Conservation (phyloP, 2,113 vertebrate genomes). For the Bubalus kerabau region DNA sequence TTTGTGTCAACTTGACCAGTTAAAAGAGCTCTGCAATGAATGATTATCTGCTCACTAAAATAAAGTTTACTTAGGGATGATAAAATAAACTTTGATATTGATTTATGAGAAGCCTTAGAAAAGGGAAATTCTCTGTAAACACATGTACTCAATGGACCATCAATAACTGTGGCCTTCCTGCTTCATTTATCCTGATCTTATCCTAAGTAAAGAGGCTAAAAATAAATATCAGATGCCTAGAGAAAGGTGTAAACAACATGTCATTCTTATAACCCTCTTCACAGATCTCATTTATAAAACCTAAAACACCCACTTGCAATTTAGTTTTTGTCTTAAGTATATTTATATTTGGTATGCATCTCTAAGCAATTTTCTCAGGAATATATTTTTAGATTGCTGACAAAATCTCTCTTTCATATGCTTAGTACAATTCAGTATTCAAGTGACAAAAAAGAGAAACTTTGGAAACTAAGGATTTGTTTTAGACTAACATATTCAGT, state of each 20-base stretch:
- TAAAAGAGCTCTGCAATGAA: slow-evolving; percentile 6
- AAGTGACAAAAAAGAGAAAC: neutral
- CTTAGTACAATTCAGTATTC: neutral
- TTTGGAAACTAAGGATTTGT: neutral
- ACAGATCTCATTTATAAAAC: slow-evolving; percentile 15
- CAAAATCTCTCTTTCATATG: neutral
- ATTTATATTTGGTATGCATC: neutral
- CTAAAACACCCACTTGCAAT: neutral
- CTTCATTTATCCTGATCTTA: slow-evolving; percentile 50
- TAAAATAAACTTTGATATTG: slow-evolving; percentile 47
- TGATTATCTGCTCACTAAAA: slow-evolving; percentile 32
- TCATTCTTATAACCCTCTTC: slow-evolving; percentile 30
- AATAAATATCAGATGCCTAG: slow-evolving; percentile 36
- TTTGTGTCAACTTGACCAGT: slow-evolving; percentile 23
- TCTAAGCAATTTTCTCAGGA: slow-evolving; percentile 18
- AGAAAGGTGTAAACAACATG: slow-evolving; percentile 22
- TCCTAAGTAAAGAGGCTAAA: slow-evolving; percentile 21
- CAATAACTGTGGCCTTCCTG: slow-evolving; percentile 41
- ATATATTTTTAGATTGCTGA: neutral
- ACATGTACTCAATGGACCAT: slow-evolving; percentile 30
- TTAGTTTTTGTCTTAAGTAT: slow-evolving; percentile 8
- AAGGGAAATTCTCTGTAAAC: slow-evolving; percentile 54
- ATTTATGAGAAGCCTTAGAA: slow-evolving; percentile 30
- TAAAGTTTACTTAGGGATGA: slow-evolving; percentile 47
- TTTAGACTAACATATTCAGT: neutral